These are phyloP conservation scores for Cochlearius cochlearius DNA, from an alignment of 2,113 vertebrate genomes.

Conservation along the genomic window DNA sequence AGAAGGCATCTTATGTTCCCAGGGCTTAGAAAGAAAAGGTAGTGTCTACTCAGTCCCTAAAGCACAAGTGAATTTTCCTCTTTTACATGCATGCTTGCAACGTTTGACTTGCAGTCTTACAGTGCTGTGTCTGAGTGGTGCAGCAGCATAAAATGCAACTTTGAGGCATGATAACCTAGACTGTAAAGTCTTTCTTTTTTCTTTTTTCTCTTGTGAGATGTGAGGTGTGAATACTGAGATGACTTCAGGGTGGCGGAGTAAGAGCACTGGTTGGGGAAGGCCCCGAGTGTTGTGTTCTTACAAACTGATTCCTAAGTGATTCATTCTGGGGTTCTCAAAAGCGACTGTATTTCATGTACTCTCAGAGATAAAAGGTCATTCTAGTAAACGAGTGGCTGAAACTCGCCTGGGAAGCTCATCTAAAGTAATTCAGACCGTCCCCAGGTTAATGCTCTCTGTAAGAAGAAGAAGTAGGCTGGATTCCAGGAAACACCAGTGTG, in stretches of 20 bases:
- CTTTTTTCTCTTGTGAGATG: neutral
- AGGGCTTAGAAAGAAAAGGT: neutral
- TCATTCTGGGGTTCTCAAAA: neutral
- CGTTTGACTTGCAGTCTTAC: neutral
- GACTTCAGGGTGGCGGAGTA: neutral
- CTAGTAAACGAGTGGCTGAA: neutral
- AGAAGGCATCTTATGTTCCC: neutral
- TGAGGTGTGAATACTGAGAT: neutral
- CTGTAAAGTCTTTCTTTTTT: neutral
- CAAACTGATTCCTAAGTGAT: neutral
- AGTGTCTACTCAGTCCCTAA: neutral
- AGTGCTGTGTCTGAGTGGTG: neutral
- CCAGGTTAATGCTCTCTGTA: neutral
- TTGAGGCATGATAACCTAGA: neutral
- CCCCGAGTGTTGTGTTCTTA: neutral
- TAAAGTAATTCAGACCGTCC: neutral
- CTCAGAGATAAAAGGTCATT: neutral
- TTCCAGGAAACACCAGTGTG: neutral
- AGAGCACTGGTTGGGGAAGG: neutral
- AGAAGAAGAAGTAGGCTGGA: neutral
- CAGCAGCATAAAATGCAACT: neutral
- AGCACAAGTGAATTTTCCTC: neutral
- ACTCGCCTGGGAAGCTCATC: neutral
- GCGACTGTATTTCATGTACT: rapidly evolving
- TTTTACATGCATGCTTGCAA: neutral